phyloP scores from a whole-genome alignment of 1,140 invertebrate genomes.

The Lordiphosa mommai region DNA sequence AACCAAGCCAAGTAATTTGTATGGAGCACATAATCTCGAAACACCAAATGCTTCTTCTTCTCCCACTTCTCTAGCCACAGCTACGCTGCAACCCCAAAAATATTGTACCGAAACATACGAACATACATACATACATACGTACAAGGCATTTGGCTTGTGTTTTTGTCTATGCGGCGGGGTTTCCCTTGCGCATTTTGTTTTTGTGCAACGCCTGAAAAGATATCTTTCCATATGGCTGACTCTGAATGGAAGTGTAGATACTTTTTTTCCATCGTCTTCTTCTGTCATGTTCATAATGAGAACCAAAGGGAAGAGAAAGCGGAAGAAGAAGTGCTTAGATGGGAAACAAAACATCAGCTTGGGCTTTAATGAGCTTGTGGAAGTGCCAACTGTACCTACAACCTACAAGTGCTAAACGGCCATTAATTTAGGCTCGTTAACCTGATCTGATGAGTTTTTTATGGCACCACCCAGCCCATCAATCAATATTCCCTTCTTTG shows the following conservation, averaged over 20 bases:
- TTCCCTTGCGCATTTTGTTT: conserved; percentile 48
- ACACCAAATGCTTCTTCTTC: conserved; percentile 4
- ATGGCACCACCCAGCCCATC: conserved; percentile 22
- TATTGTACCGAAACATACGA: conserved; percentile 23
- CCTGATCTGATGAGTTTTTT: not conserved
- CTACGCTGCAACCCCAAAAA: conserved; percentile 35
- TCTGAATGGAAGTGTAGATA: conserved; percentile 59
- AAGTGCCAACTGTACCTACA: not conserved
- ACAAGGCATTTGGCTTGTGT: conserved; percentile 35
- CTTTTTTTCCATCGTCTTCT: conserved; percentile 16
- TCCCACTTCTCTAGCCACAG: not conserved
- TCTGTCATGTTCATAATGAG: conserved; percentile 63
- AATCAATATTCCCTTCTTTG: conserved; percentile 48
- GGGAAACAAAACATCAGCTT: not conserved
- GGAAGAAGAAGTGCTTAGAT: conserved; percentile 3
- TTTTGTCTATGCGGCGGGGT: conserved; percentile 26
- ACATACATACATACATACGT: conserved; percentile 30
- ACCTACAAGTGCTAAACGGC: not conserved
- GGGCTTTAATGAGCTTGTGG: not conserved
- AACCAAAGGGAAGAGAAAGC: conserved; percentile 34
- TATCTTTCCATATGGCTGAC: conserved; percentile 74
- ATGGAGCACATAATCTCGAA: not conserved
- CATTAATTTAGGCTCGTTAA: not conserved
- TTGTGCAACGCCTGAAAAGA: conserved; percentile 52
- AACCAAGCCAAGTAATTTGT: conserved; percentile 37